These are phyloP conservation scores for Cantharis rufa DNA, from an alignment of 2,888 invertebrate species.

Conservation along the genomic window DNA sequence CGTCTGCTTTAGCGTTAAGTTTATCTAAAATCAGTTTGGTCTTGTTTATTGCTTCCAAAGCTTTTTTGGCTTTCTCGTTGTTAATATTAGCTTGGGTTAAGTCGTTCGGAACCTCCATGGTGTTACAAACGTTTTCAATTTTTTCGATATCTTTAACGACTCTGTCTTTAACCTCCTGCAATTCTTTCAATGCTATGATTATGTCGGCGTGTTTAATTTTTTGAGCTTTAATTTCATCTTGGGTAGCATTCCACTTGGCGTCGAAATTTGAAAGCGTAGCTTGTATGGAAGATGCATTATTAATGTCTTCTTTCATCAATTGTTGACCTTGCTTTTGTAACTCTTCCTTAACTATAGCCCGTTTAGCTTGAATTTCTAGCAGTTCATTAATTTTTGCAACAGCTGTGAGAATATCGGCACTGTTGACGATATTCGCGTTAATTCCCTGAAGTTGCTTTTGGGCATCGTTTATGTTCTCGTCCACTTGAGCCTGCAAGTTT, in stretches of 20 bases:
- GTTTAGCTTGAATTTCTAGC: constrained; percentile 61
- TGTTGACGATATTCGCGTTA: constrained; percentile 58
- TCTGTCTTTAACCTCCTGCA: constrained; percentile 72
- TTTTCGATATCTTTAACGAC: constrained; percentile 72
- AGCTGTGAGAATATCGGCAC: constrained; percentile 57
- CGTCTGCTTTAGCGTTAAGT: constrained; percentile 76
- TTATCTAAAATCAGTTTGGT: constrained; percentile 77
- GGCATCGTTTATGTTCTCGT: constrained; percentile 65
- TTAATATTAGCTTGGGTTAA: constrained; percentile 72
- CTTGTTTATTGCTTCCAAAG: constrained; percentile 74
- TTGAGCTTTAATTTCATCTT: constrained; percentile 73
- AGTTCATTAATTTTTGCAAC: constrained; percentile 60
- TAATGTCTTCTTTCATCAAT: constrained; percentile 80
- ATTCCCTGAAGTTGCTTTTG: constrained; percentile 63
- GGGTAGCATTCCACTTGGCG: constrained; percentile 79
- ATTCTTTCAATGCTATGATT: constrained; percentile 73
- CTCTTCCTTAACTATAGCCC: constrained; percentile 68
- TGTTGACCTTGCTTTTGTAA: constrained; percentile 79
- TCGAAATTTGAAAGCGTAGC: constrained; percentile 78
- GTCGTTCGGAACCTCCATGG: constrained; percentile 72
- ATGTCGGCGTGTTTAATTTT: constrained; percentile 75
- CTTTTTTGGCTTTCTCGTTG: constrained; percentile 76
- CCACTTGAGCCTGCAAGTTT: constrained; percentile 70
- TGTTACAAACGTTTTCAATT: constrained; percentile 67
- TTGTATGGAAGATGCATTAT: constrained; percentile 79